Base-by-base conservation (phyloP, 2,888 invertebrate species). In the Phortica okadai region DNA sequence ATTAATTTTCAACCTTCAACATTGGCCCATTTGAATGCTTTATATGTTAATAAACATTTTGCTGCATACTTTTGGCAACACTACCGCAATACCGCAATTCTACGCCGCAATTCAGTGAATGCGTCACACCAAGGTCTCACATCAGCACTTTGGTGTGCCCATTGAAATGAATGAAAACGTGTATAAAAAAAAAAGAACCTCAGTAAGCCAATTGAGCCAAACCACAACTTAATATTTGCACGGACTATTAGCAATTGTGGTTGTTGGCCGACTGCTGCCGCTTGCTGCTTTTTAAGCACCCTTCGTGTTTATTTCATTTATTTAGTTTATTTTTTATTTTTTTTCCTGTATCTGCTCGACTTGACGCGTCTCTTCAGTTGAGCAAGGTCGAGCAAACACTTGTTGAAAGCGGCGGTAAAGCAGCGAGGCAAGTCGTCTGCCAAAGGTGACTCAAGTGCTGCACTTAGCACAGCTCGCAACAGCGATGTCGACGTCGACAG, bases 191-290 rank as follows among this genome's bases (percentile, higher is more conserved):
- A 56, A 16, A 14, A 56, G 56, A 56, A 56, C 16, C 16, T 6
- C 56, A 6, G 2, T 11, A 56, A 56, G 16, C 11, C 16, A n/a
- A 56, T 56, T 56, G n/a, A 56, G 56, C 42, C 42, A 41, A 66
- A 66, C 66, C 69, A 50, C 69, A 69, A n/a, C 42, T 16, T 69
- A 45, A 69, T 69, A 69, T 69, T 69, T 69, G 69, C 69, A 69
- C 21, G 69, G 56, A 25, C 70, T 72, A 25, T 72, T 56, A 72
- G 70, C 70, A 72, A 16, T 56, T 72, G 70, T 33, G 70, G 70
- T 56, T 72, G 56, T 54, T 33, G 54, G 42, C 66, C 25, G 10
- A 25, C 21, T 25, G 64, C 41, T 67, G 66, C 44, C n/a, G 6
- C 8, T 64, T 11, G 66, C 14, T 44, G 44, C 67, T 67, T 50